Conservation (phyloP, 2,113 vertebrate species). For the Spermophilus dauricus region DNA sequence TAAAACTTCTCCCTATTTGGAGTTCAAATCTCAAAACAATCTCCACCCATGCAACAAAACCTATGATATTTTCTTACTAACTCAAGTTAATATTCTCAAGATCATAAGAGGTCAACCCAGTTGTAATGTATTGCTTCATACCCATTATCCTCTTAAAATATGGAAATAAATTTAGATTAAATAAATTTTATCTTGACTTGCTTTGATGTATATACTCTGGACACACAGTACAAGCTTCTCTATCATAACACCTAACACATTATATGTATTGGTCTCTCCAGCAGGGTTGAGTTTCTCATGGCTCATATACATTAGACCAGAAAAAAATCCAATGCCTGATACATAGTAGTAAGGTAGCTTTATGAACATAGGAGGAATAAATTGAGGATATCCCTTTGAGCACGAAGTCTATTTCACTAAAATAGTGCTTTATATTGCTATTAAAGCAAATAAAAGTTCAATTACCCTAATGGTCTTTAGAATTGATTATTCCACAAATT, state of each 20-base stretch:
- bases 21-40: not conserved
- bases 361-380: not conserved
- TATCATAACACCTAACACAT: not conserved
- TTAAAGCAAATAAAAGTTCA: slow-evolving; percentile 74
- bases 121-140: not conserved
- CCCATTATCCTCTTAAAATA: not conserved
- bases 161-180: not conserved
- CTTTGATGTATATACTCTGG: not conserved
- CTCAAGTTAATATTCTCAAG: not conserved
- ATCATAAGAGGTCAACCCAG: not conserved
- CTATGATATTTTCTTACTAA: not conserved
- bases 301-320: not conserved
- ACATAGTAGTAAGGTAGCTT: not conserved
- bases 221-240: not conserved
- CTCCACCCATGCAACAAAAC: not conserved
- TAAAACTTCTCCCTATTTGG: not conserved
- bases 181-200: not conserved
- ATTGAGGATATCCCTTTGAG: not conserved
- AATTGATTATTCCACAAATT: slow-evolving; percentile 42
- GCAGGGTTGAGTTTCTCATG: not conserved
- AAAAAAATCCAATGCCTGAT: not conserved
- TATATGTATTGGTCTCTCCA: not conserved
- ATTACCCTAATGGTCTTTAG: slow-evolving; percentile 73
- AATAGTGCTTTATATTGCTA: slow-evolving; percentile 28
- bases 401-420: slow-evolving; percentile 19